Conservation (phyloP, 2,888 invertebrate genomes). For the Oeneis ivallda region DNA sequence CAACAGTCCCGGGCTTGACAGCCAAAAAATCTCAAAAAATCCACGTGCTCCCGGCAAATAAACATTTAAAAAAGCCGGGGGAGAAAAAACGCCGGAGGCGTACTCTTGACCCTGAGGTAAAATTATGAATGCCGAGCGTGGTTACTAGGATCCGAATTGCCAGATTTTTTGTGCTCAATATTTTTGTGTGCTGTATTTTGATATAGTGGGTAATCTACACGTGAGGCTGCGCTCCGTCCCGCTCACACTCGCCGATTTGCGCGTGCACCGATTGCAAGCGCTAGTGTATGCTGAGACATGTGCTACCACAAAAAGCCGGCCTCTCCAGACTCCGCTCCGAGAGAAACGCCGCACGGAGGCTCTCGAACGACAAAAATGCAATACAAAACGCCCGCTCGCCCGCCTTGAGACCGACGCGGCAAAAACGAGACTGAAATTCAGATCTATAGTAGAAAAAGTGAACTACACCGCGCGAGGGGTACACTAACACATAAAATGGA, state of each 20-base stretch:
- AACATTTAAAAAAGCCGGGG: slow-evolving; percentile 71
- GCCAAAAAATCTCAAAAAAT: slow-evolving; percentile 75
- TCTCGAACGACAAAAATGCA: slow-evolving; percentile 68
- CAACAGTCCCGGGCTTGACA: slow-evolving; percentile 72
- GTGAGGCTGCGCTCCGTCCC: slow-evolving; percentile 67
- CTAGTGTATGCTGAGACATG: slow-evolving; percentile 60
- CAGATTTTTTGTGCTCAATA: slow-evolving; percentile 78
- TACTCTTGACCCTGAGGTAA: slow-evolving; percentile 78
- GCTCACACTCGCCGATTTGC: slow-evolving; percentile 67
- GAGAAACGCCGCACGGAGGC: slow-evolving; percentile 49
- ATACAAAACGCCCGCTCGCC: slow-evolving; percentile 74
- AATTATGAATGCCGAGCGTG: slow-evolving; percentile 79
- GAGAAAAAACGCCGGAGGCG: slow-evolving; percentile 66
- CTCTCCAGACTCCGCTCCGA: slow-evolving; percentile 50
- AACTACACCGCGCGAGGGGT: slow-evolving; percentile 81
- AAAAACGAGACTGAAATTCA: slow-evolving; percentile 83
- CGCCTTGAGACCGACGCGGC: slow-evolving; percentile 81
- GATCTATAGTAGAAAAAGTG: slow-evolving; percentile 83
- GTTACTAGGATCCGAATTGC: slow-evolving; percentile 79
- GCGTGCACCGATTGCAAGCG: slow-evolving; percentile 70
- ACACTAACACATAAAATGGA: slow-evolving; percentile 82
- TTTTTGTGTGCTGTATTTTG: slow-evolving; percentile 76
- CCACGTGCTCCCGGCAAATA: slow-evolving; percentile 71
- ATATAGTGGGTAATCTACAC: slow-evolving; percentile 71
- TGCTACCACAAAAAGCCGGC: slow-evolving; percentile 70